Percentiles rank a stretch among this genome's conserved stretches.
Evolutionary conservation across 2,113 vertebrate species (phyloP).

Genomic region (Dascyllus trimaculatus): DNA sequence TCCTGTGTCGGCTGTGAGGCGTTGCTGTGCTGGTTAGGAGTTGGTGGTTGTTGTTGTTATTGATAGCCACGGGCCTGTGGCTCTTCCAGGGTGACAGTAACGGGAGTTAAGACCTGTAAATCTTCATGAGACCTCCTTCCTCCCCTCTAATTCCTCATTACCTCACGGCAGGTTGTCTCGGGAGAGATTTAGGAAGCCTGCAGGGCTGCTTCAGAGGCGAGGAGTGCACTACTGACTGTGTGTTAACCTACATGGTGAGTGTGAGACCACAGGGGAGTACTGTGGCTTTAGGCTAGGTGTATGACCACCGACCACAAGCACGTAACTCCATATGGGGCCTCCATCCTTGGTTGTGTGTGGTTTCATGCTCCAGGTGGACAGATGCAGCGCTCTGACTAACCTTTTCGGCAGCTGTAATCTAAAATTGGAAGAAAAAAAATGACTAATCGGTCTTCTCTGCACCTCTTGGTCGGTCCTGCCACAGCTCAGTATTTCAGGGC

Average conservation of each 20-base stretch:
- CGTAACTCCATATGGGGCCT: constrained; percentile 50
- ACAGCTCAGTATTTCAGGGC: constrained; percentile 4
- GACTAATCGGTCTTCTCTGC: not conserved
- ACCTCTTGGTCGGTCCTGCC: constrained; percentile 4
- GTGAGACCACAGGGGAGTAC: constrained; percentile 64
- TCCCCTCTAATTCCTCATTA: constrained; percentile 83
- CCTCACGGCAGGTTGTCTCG: constrained; percentile 79
- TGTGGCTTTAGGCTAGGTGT: constrained; percentile 73
- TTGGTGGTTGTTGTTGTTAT: constrained; percentile 61
- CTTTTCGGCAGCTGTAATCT: constrained; percentile 20
- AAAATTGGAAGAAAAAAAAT: constrained; percentile 25
- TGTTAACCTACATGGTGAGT: constrained; percentile 73
- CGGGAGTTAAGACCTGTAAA: constrained; percentile 78
- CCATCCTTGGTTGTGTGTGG: constrained; percentile 56
- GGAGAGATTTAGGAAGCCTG: constrained; percentile 76
- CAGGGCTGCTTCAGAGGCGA: constrained; percentile 57
- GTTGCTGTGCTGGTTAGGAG: constrained; percentile 36
- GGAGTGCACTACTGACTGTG: constrained; percentile 54
- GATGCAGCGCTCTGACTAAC: constrained; percentile 47
- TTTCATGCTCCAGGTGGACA: constrained; percentile 39
- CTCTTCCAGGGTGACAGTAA: constrained; percentile 80
- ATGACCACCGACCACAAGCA: constrained; percentile 73
- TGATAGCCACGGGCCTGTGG: constrained; percentile 70
- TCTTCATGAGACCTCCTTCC: constrained; percentile 78
- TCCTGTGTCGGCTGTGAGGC: constrained; percentile 30